Evolutionary conservation across 2,797 vertebrate genomes (phyloP).

Genomic region (Naso thynnoides): DNA sequence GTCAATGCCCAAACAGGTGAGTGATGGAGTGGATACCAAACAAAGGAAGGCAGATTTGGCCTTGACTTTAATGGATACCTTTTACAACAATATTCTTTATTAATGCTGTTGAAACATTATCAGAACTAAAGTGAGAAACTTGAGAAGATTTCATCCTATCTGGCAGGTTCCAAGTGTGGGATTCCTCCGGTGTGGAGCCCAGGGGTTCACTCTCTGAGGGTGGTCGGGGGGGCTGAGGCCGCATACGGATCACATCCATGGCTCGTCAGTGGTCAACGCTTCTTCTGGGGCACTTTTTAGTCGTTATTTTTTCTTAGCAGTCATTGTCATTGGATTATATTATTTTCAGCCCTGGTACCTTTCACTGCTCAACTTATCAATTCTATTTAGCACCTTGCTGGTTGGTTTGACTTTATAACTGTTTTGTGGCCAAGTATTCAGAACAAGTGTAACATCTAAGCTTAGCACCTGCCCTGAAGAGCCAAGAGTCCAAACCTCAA

Average conservation of each 20-base stretch:
- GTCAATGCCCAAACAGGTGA: constrained; percentile 60
- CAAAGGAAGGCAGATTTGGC: too few species aligned
- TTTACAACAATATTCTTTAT: too few species aligned
- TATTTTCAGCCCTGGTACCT: neutral
- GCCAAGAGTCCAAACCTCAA: too few species aligned
- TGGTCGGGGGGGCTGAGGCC: constrained; percentile 79
- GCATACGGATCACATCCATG: constrained; percentile 81
- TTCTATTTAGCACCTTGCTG: neutral
- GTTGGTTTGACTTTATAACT: too few species aligned
- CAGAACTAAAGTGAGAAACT: neutral
- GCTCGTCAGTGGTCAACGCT: constrained; percentile 69
- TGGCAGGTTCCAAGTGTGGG: constrained; percentile 78
- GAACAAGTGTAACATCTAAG: too few species aligned
- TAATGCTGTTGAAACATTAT: neutral
- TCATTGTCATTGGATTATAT: neutral
- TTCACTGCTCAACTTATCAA: neutral
- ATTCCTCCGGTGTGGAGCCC: constrained; percentile 35
- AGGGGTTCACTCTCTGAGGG: constrained; percentile 60
- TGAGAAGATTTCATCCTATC: constrained; percentile 4
- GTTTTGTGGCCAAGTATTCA: too few species aligned
- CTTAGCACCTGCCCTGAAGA: too few species aligned
- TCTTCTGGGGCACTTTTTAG: neutral
- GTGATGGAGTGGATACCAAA: neutral
- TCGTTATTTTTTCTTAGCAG: fast-evolving
- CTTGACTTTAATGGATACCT: neutral